Base-by-base conservation (phyloP, 2,888 invertebrate genomes). In the Campoplex nolae region DNA sequence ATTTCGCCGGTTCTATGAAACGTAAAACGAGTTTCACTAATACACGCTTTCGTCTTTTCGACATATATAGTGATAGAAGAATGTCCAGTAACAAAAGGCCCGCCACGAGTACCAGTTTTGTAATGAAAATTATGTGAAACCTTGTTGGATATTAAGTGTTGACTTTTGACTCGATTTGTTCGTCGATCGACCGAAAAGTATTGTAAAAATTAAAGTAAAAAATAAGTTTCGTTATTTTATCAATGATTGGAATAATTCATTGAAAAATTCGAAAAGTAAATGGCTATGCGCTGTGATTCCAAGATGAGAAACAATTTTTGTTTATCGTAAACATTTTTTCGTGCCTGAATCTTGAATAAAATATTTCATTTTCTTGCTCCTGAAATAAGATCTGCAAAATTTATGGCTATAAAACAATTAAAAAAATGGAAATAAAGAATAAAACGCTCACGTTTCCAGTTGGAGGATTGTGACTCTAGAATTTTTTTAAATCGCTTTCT, bases 11-110 rank as follows among this genome's bases (percentile, higher is more conserved):
- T 71, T 83, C 85, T 77, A 78, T 87, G 87, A 85, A 87, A 87
- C 83, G 85, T 70, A 80, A 80, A 87, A 87, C 87, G 85, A 87
- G 87, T 87, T 85, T 87, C 65, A 68, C 62, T 68, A 83, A 83
- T 74, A 84, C 70, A 58, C 82, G 71, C 73, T 62, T 45, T 75
- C 62, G 75, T 62, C 28, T 75, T 58, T 58, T 54, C n/a, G 45
- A 23, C 23, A 45, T 65, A 38, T 48, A 48, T 48, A 76, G 45
- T 65, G 11, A 28, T 76, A 65, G 45, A 32, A 23, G 32, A 51
- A 35, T 67, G 3, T 18, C n/a, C 16, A 38, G 16, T 51, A 70
- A 68, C 68, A 78, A 68, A 70, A 54, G 82, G 68, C 62, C 62
- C 83, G 45, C 65, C 67, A 67, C 42, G 58, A 28, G 75, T 65